These are phyloP conservation scores for Micrasema longulum DNA, from an alignment of 1,140 invertebrate species.

Conservation along the genomic window DNA sequence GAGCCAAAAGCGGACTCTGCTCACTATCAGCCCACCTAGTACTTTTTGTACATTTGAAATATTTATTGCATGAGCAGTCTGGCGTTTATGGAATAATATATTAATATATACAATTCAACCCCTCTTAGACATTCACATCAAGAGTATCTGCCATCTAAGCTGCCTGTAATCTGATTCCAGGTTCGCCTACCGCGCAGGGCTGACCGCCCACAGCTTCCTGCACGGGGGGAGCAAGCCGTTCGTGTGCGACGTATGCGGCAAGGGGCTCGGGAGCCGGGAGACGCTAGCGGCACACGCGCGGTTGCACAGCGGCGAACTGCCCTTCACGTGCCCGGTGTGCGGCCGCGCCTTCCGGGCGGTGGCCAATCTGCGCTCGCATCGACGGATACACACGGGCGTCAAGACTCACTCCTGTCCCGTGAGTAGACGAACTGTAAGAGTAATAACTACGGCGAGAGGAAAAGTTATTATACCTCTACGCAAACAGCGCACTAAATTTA, in stretches of 20 bases:
- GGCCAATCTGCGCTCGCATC: conserved; percentile 45
- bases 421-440: no score
- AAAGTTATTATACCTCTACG: no score
- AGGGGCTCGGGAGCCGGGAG: conserved; percentile 81
- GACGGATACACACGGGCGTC: conserved; percentile 48
- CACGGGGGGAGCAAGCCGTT: conserved; percentile 76
- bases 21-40: no score
- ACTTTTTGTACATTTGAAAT: background rate
- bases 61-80: background rate
- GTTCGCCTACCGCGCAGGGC: conserved; percentile 67
- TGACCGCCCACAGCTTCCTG: conserved; percentile 70
- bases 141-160: background rate
- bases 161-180: conserved; percentile 52
- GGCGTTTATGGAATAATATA: no score
- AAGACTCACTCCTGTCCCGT: conserved; percentile 47
- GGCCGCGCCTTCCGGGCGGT: conserved; percentile 47
- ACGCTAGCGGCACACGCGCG: conserved; percentile 76
- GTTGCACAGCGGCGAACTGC: conserved; percentile 49
- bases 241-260: conserved; percentile 79
- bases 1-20: no score
- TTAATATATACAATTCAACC: no score
- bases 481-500: no score
- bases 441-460: no score
- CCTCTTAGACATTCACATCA: no score
- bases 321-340: conserved; percentile 45